These are phyloP conservation scores for Salmo trutta DNA, from an alignment of 2,797 vertebrate species.

Conservation along the genomic window DNA sequence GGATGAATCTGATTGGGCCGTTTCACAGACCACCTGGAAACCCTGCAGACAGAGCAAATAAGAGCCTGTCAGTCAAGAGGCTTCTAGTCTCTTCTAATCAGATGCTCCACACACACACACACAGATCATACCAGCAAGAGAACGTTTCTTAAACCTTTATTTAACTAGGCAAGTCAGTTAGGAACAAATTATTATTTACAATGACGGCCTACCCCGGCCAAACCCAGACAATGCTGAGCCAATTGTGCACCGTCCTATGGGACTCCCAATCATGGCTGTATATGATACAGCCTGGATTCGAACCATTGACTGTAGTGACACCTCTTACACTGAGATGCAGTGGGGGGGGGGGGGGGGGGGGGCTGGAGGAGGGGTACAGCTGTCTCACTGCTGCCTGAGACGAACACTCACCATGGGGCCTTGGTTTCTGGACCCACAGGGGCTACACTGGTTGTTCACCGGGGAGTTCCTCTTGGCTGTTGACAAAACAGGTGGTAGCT, in stretches of 20 bases:
- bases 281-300: no score
- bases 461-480: slow-evolving; percentile 96
- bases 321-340: no score
- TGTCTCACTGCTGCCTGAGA: slow-evolving; percentile 5
- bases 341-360: neutral
- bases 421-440: slow-evolving; percentile 86
- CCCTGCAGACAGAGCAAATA: slow-evolving; percentile 67
- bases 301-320: no score
- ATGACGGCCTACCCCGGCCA: no score
- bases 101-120: neutral
- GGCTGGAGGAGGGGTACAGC: neutral
- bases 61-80: neutral
- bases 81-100: neutral
- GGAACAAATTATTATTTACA: no score
- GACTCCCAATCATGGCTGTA: no score
- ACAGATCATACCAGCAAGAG: slow-evolving; percentile 35
- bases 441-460: slow-evolving; percentile 84
- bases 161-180: no score
- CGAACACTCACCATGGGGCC: slow-evolving; percentile 73
- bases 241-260: no score
- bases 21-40: slow-evolving; percentile 92
- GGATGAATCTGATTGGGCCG: slow-evolving; percentile 81
- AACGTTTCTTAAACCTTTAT: no score
- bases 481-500: slow-evolving; percentile 24
- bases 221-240: no score